phyloP scores from a whole-genome alignment of 2,113 vertebrate genomes.

The Chlorodrepanis virens region DNA sequence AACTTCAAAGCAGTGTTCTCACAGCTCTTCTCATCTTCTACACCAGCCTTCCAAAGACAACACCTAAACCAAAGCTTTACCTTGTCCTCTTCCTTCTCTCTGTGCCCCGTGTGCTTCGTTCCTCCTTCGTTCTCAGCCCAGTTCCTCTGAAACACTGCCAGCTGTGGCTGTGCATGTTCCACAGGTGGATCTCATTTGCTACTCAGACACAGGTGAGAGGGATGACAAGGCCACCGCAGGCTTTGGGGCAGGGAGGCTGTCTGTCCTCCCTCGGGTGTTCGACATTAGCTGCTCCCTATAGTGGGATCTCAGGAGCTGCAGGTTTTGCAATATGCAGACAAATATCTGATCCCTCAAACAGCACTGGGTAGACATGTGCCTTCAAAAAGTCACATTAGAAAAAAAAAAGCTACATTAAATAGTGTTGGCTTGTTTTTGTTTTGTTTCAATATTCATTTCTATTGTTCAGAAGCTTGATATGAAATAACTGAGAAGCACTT shows the following conservation, averaged over 20 bases:
- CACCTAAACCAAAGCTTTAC: not conserved
- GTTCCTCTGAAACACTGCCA: not conserved
- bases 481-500: not conserved
- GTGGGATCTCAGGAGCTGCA: not conserved
- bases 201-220: not conserved
- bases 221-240: not conserved
- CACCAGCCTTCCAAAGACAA: not conserved
- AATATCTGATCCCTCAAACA: not conserved
- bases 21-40: not conserved
- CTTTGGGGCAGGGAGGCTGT: not conserved
- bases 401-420: not conserved
- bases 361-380: not conserved
- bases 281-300: not conserved
- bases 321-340: not conserved
- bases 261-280: not conserved
- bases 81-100: not conserved
- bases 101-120: accelerated
- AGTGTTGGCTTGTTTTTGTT: not conserved
- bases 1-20: not conserved
- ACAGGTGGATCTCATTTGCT: not conserved
- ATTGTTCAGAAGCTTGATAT: not conserved
- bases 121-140: accelerated
- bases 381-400: not conserved
- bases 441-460: not conserved
- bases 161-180: not conserved